phyloP scores from a whole-genome alignment of 1,140 invertebrate genomes.

The Orussus abietinus region DNA sequence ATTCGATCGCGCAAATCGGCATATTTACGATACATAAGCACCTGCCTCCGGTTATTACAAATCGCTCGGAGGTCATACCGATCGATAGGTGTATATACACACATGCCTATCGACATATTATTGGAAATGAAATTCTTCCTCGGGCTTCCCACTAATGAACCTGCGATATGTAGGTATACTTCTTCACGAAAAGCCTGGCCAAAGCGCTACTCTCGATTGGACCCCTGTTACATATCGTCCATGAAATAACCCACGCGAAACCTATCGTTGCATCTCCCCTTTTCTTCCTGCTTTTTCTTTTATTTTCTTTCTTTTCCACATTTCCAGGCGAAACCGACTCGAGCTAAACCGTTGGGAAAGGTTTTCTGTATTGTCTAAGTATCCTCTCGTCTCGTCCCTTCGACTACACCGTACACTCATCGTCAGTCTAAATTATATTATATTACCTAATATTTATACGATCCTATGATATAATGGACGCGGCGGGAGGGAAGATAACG shows the following conservation, averaged over 20 bases:
- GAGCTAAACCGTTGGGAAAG: slow-evolving; percentile 17
- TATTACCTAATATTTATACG: slow-evolving; percentile 28
- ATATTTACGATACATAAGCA: too few relatives aligned
- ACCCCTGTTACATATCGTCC: slow-evolving; percentile 33
- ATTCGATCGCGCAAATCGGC: too few relatives aligned
- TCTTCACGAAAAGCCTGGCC: slow-evolving; percentile 31
- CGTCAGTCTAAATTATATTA: slow-evolving; percentile 34
- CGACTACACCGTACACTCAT: slow-evolving; percentile 4
- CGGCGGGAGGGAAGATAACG: too few relatives aligned
- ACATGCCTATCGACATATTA: too few relatives aligned
- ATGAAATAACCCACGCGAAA: slow-evolving; percentile 22
- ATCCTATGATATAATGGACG: too few relatives aligned
- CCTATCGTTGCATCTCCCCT: slow-evolving; percentile 10
- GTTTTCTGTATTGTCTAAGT: slow-evolving; percentile 43
- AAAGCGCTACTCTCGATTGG: slow-evolving; percentile 32
- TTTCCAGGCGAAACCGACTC: slow-evolving; percentile 8
- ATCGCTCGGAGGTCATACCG: too few relatives aligned
- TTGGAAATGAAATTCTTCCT: too few relatives aligned
- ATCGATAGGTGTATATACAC: too few relatives aligned
- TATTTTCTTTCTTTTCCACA: slow-evolving; percentile 9
- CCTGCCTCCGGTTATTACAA: too few relatives aligned
- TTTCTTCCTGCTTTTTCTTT: slow-evolving; percentile 2
- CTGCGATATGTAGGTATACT: slow-evolving; percentile 39
- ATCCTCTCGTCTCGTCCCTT: slow-evolving; percentile 21
- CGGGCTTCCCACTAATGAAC: slow-evolving; percentile 1